Percentiles rank a stretch among this genome's conserved stretches.
Conservation (phyloP, 2,113 vertebrate species). For the Muntiacus muntjak region DNA sequence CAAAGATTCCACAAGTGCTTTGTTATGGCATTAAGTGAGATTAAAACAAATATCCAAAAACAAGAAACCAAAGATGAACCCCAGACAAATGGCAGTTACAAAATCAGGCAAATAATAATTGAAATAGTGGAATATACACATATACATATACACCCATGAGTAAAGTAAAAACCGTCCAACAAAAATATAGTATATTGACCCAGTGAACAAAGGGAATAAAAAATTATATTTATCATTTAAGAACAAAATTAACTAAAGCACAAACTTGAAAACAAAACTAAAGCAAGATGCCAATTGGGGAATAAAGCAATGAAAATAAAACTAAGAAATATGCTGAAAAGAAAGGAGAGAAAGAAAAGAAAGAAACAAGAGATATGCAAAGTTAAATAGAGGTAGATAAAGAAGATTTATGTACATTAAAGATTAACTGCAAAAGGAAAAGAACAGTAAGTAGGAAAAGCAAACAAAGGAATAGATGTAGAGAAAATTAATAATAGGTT, state of each 20-base stretch:
- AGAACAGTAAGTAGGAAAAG: background rate
- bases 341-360: background rate
- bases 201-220: background rate
- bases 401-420: background rate
- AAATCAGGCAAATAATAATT: background rate
- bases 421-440: background rate
- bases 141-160: background rate
- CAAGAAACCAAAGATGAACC: background rate
- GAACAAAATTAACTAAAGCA: background rate
- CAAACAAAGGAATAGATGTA: background rate
- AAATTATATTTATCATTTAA: background rate
- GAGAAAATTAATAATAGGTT: background rate
- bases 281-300: background rate
- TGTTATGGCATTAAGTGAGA: background rate
- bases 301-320: background rate
- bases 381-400: background rate
- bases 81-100: background rate
- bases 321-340: background rate
- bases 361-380: background rate
- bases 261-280: background rate
- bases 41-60: background rate
- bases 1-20: background rate
- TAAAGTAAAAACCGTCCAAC: background rate
- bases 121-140: background rate
- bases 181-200: background rate